These are phyloP conservation scores for Pissodes strobi DNA, from an alignment of 1,140 invertebrate species.

Conservation along the genomic window DNA sequence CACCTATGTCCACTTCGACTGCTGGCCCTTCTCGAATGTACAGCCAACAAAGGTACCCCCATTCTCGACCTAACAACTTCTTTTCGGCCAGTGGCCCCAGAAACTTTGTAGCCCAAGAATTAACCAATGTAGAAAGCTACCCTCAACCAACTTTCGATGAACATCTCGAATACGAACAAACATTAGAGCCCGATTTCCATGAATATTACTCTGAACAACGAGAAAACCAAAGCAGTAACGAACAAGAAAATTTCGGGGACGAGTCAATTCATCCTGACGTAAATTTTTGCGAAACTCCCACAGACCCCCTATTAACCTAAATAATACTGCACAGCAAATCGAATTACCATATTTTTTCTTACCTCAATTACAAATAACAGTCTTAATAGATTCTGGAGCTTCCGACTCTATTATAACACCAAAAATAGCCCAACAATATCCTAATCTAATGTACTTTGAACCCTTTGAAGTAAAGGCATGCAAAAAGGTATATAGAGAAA, in stretches of 20 bases:
- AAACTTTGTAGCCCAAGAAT: too few relatives aligned
- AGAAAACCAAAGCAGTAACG: background rate
- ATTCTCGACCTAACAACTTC: too few relatives aligned
- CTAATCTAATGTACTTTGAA: background rate
- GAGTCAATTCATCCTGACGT: background rate
- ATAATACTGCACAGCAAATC: conserved; percentile 7
- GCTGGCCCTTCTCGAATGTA: too few relatives aligned
- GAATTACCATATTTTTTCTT: conserved; percentile 10
- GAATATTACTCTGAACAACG: background rate
- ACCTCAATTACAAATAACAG: conserved; percentile 1
- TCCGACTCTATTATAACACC: background rate
- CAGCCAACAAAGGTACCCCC: too few relatives aligned
- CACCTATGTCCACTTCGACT: too few relatives aligned
- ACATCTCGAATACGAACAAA: background rate
- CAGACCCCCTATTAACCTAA: conserved; percentile 1
- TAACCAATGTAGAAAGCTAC: background rate
- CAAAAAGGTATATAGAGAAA: background rate
- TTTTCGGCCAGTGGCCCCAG: too few relatives aligned
- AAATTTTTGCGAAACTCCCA: too few relatives aligned
- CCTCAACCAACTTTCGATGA: background rate
- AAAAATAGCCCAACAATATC: background rate
- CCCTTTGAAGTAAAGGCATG: background rate
- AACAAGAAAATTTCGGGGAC: background rate
- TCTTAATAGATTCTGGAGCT: too few relatives aligned
- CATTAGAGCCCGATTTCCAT: background rate